Base-by-base conservation (phyloP, 2,797 vertebrate species). In the Sebastes baramenuke region DNA sequence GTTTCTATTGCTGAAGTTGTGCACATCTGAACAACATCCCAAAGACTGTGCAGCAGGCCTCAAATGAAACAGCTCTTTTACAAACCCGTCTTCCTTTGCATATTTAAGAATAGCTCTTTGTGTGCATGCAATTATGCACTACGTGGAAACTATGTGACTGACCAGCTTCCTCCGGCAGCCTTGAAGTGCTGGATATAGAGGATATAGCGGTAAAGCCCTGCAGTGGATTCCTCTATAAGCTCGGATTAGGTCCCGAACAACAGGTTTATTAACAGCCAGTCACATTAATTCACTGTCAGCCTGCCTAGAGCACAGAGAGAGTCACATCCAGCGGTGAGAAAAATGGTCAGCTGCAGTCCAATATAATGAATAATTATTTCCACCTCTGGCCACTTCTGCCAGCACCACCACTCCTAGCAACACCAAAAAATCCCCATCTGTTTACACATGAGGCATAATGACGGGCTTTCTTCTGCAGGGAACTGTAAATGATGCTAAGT, bases 381-480 rank as follows among this genome's bases (percentile, higher is more conserved):
- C 75, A 83, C 68, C 75, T 71, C 61, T 88, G 72, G 72, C 66
- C 81, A 74, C 25, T 30, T 61, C 72, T 82, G 75, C 25, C 77
- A 70, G 67, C 68, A 84, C 73, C 78, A 73, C 71, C 74, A 75
- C 83, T 84, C 86, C 83, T 79, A 87, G 86, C 82, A 88, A 88
- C 84, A 90, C 79, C 58, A 67, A 85, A 79, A 79, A 85, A 79
- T 22, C 76, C 81, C 80, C 36, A 61, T 73, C 49, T 89, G 85
- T 89, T 87, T 89, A 81, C 83, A 88, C 78, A 84, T 29, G 42
- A 88, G 72, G 74, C 77, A 84, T 93, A 93, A 94, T 92, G 80
- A 92, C 27, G 69, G 88, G 77, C 82, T 90, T 84, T 89, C 76
- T 87, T 88, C 76, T 86, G 65, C 65, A 84, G 67, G 61, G 68